Evolutionary conservation across 2,113 vertebrate species (phyloP).

Genomic region (Chaetorhynchus papuensis): DNA sequence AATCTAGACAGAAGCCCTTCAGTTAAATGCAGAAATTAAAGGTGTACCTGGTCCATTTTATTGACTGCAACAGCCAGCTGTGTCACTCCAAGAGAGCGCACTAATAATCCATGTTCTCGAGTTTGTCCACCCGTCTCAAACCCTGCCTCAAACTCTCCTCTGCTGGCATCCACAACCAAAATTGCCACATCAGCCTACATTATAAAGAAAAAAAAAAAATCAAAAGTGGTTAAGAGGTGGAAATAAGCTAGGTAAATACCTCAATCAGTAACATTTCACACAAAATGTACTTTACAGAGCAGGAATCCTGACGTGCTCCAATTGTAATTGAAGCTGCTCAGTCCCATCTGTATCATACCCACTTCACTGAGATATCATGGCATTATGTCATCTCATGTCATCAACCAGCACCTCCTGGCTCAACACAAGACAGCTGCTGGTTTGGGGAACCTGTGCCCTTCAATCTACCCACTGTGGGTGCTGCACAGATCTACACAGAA

Average conservation of each 20-base stretch:
- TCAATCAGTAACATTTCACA: background rate
- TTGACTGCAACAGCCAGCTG: slow-evolving; percentile 95
- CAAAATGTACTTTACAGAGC: accelerated
- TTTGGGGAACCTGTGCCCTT: background rate
- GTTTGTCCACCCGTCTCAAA: slow-evolving; percentile 97
- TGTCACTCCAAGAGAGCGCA: slow-evolving; percentile 96
- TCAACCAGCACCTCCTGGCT: background rate
- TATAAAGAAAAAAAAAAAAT: background rate
- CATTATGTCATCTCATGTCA: background rate
- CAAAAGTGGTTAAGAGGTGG: background rate
- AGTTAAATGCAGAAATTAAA: background rate
- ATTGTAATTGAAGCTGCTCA: background rate
- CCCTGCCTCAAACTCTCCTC: slow-evolving; percentile 96
- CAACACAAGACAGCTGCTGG: background rate
- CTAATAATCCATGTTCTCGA: slow-evolving; percentile 92
- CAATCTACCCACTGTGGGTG: background rate
- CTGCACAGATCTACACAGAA: background rate
- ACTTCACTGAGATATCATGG: background rate
- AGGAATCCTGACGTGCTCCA: background rate
- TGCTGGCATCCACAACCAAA: slow-evolving; percentile 93
- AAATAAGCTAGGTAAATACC: background rate
- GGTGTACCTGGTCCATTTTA: slow-evolving; percentile 95
- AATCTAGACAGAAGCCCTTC: background rate
- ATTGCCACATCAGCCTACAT: slow-evolving; percentile 91
- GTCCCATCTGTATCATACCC: background rate